phyloP scores from a whole-genome alignment of 2,113 vertebrate genomes.

The Neotragus moschatus region DNA sequence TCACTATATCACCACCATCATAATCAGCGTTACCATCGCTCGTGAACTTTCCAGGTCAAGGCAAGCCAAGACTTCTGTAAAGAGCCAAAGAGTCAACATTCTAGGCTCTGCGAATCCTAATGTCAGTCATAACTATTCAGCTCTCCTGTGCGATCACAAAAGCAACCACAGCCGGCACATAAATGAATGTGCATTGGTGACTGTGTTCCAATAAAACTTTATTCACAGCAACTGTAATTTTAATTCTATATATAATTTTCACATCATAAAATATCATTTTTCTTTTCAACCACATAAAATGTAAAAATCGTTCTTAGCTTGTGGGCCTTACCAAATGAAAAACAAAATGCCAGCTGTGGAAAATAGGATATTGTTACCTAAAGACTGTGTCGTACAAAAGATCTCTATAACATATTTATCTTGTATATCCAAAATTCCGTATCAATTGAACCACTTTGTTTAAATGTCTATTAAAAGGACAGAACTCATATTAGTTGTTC shows the following conservation, averaged over 20 bases:
- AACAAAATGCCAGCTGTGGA: neutral
- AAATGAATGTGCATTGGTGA: neutral
- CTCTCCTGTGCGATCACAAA: accelerated
- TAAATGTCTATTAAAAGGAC: neutral
- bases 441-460: neutral
- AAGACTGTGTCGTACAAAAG: accelerated
- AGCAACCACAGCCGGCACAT: accelerated
- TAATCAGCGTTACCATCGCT: accelerated
- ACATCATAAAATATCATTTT: neutral
- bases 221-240: neutral
- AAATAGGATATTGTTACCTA: too few species aligned
- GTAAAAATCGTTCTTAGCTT: neutral
- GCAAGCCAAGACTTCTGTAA: neutral
- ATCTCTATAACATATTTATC: neutral
- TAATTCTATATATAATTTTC: neutral
- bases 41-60: neutral
- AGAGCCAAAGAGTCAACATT: neutral
- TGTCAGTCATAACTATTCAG: neutral
- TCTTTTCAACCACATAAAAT: neutral
- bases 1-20: neutral
- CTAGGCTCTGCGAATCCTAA: neutral
- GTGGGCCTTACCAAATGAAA: neutral
- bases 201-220: neutral
- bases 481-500: neutral
- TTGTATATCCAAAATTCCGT: neutral